phyloP scores from a whole-genome alignment of 2,888 invertebrate species.

The Clistopyga incitator region DNA sequence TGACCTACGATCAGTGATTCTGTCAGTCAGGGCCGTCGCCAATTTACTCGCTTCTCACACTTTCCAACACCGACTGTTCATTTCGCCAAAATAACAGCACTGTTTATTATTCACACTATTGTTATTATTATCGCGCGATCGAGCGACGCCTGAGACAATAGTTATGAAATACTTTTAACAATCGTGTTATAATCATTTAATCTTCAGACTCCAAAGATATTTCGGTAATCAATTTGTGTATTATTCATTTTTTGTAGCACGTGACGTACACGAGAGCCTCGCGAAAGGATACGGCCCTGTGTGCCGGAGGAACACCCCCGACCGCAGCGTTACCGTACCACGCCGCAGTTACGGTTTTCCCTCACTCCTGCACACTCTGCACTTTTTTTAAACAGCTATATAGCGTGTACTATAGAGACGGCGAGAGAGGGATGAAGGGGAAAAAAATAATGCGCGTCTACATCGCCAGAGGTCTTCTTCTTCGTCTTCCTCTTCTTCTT shows the following conservation, averaged over 20 bases:
- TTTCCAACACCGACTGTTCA: not conserved
- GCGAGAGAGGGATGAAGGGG: not conserved
- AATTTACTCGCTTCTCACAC: not conserved
- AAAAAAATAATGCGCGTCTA: constrained; percentile 15
- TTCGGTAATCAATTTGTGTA: not conserved
- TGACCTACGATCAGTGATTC: constrained; percentile 65
- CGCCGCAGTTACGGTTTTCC: constrained; percentile 76
- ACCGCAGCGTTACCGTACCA: constrained; percentile 77
- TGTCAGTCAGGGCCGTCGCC: constrained; percentile 35
- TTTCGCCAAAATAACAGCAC: not conserved
- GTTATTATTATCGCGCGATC: not conserved
- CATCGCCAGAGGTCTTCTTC: constrained; percentile 23
- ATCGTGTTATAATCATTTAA: not conserved
- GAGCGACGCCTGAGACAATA: not conserved
- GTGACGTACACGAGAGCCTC: constrained; percentile 31
- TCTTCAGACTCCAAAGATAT: not conserved
- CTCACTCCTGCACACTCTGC: constrained; percentile 68
- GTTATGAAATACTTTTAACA: not conserved
- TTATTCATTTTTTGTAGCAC: constrained; percentile 5
- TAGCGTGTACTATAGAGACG: not conserved
- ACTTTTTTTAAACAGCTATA: constrained; percentile 57
- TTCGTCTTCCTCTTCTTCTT: constrained; percentile 8
- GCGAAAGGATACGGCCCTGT: constrained; percentile 62
- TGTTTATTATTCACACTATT: not conserved
- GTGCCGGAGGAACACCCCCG: constrained; percentile 72